Base-by-base conservation (phyloP, 2,888 invertebrate species). In the Sisyra nigra region DNA sequence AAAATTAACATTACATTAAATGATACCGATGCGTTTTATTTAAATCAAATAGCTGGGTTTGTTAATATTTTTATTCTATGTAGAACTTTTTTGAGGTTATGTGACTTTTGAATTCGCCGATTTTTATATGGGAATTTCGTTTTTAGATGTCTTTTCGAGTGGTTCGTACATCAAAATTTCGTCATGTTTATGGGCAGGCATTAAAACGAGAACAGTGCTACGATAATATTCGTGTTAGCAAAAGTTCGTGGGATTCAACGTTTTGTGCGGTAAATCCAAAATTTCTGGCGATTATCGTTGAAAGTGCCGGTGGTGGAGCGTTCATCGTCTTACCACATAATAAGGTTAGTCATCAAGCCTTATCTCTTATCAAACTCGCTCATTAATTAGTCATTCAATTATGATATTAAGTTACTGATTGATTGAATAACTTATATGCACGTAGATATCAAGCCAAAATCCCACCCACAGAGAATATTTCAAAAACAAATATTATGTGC, bases 201-300 rank as follows among this genome's bases (percentile, higher is more conserved):
- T 69, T 87, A 54, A 91, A 93, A 69, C 76, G 94, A 63, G 94
- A 96, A 63, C 88, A 91, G 68, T 94, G 94, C 69, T 96, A 91
- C 69, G 96, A 97, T 69, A 93, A 93, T 66, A 82, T 97, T 57
- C 73, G 92, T 61, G 93, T 96, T 50, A 93, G 93, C 49, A 92
- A 94, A 65, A 93, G 93, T 60, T 93, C 94, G 42, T 96, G 96
- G 87, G 97, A 97, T 64, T 91, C 93, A 48, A 92, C 92, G 51
- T 96, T 96, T 67, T 96, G 94, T 72, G 91, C 93, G 52, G 94
- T 96, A 55, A 97, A 97, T 68, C 96, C 96, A 40, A 94, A 93
- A 67, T 94, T 93, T 68, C 69, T 96, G 60, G 94, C 96, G 51
- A 89, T 94, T 57, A 94, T 94, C 60, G 92, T 93, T 38, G 96